A percentile compares a stretch with the other conserved stretches of the same genome.
These are phyloP conservation scores for Nanorana parkeri DNA, from an alignment of 2,113 vertebrate species.

Conservation along the genomic window DNA sequence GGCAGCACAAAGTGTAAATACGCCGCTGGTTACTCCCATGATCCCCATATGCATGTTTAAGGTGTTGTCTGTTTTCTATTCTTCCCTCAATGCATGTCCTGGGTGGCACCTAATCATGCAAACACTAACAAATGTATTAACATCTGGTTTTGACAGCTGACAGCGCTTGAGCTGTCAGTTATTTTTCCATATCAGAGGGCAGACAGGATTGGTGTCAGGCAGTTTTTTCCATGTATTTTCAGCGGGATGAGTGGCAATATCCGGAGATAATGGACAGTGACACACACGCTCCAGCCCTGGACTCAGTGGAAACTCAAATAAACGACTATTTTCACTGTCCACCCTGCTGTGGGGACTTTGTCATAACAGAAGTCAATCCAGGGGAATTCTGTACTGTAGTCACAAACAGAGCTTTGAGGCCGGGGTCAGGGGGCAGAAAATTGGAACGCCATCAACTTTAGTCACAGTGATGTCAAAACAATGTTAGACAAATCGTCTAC, in stretches of 20 bases:
- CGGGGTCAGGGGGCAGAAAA: background rate
- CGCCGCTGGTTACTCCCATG: no score
- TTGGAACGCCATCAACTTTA: slow-evolving; percentile 13
- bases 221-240: slow-evolving; percentile 51
- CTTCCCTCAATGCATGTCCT: no score
- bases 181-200: slow-evolving; percentile 51
- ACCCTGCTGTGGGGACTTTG: background rate
- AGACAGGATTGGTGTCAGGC: slow-evolving; percentile 4
- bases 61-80: no score
- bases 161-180: background rate
- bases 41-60: no score
- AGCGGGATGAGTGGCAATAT: slow-evolving; percentile 26
- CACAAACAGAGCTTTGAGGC: background rate
- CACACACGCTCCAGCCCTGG: background rate
- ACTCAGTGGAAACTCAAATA: slow-evolving; percentile 48
- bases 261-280: slow-evolving; percentile 48
- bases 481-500: background rate
- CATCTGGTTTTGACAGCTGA: slow-evolving; percentile 16
- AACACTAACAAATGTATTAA: slow-evolving; percentile 11
- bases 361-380: slow-evolving; percentile 2
- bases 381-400: background rate
- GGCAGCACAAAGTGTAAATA: no score
- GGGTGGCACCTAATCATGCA: background rate
- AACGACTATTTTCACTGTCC: slow-evolving; percentile 6
- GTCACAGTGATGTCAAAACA: background rate